phyloP scores from a whole-genome alignment of 2,113 vertebrate genomes.

The Noctilio leporinus region DNA sequence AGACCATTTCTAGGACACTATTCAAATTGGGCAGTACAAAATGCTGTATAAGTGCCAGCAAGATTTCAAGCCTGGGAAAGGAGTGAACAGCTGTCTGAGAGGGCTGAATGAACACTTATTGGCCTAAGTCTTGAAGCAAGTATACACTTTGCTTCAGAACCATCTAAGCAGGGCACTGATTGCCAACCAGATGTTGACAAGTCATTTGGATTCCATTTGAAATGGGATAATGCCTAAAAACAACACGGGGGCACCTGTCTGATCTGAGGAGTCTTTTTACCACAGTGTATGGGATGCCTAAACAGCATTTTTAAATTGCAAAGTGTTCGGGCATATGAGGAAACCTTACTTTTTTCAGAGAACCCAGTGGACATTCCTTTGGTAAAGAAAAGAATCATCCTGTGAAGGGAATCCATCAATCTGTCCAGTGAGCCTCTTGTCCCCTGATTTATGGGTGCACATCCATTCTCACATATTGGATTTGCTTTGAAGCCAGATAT shows the following conservation, averaged over 20 bases:
- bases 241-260: not conserved
- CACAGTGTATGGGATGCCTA: not conserved
- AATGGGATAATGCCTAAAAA: not conserved
- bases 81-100: not conserved
- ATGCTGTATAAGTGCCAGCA: not conserved
- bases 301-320: not conserved
- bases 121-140: not conserved
- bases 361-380: not conserved
- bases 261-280: not conserved
- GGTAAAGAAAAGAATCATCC: not conserved
- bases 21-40: not conserved
- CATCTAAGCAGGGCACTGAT: not conserved
- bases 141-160: not conserved
- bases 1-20: not conserved
- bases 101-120: not conserved
- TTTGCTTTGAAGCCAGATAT: not conserved
- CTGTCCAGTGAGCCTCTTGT: not conserved
- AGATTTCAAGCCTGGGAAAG: constrained; percentile 3
- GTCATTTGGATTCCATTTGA: constrained; percentile 13
- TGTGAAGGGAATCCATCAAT: not conserved
- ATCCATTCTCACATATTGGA: not conserved
- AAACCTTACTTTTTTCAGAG: not conserved
- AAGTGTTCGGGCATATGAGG: not conserved
- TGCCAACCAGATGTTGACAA: not conserved
- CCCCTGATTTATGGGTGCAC: not conserved